Conservation (phyloP, 1,140 invertebrate species). For the Drosophila aff. region DNA sequence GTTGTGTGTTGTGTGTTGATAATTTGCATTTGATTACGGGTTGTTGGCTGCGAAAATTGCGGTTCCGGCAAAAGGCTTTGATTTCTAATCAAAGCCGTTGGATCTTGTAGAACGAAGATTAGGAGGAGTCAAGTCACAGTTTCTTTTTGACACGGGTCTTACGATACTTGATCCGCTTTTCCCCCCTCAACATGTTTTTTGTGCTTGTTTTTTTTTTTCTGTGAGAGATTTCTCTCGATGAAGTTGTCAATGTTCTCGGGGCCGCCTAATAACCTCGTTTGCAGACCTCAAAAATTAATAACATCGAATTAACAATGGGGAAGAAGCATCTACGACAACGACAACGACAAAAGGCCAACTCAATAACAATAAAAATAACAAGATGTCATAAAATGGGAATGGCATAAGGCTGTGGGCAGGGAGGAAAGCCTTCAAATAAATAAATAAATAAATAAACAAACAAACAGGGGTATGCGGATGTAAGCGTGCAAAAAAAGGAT, state of each 20-base stretch:
- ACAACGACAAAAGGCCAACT: conserved; percentile 67
- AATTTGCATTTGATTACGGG: conserved; percentile 80
- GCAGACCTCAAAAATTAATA: conserved; percentile 69
- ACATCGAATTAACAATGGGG: conserved; percentile 55
- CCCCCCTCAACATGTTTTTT: background rate
- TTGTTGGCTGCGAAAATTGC: conserved; percentile 71
- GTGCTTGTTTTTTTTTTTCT: background rate
- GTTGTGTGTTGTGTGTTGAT: conserved; percentile 52
- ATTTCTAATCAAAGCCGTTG: conserved; percentile 64
- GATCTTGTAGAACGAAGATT: conserved; percentile 72
- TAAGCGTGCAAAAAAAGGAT: conserved; percentile 64
- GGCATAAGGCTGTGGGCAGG: conserved; percentile 29
- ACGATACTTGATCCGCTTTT: conserved; percentile 65
- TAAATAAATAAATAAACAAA: conserved; percentile 61
- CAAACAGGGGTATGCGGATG: conserved; percentile 18
- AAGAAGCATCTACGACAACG: conserved; percentile 4
- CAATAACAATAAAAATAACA: conserved; percentile 82
- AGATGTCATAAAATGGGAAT: conserved; percentile 72
- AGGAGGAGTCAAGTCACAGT: conserved; percentile 19
- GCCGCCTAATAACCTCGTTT: conserved; percentile 76
- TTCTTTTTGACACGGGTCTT: conserved; percentile 63
- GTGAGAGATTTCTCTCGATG: conserved; percentile 37
- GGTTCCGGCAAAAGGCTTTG: conserved; percentile 74
- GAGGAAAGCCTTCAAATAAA: conserved; percentile 23
- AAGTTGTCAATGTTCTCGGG: conserved; percentile 68